Evolutionary conservation across 2,113 vertebrate genomes (phyloP).

Genomic region (Caretta caretta): DNA sequence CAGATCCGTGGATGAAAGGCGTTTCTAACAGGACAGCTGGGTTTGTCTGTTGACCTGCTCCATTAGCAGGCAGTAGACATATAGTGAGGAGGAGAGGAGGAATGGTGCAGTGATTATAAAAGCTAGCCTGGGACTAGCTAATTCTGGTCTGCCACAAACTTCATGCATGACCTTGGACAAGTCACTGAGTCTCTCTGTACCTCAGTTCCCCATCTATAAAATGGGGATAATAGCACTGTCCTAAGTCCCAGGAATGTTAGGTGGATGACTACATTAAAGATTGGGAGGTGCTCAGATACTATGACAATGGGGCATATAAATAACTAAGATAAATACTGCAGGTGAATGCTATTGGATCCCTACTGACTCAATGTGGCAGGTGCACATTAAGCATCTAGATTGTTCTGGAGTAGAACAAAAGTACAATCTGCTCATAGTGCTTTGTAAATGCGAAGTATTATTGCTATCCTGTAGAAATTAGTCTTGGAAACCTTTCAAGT

Average conservation of each 20-base stretch:
- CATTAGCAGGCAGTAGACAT: neutral
- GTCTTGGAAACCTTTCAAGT: neutral
- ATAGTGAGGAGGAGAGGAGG: conserved; percentile 42
- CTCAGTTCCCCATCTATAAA: neutral
- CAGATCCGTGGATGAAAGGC: neutral
- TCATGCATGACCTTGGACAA: neutral
- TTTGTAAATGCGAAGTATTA: neutral
- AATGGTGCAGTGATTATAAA: neutral
- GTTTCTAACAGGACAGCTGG: neutral
- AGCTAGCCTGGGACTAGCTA: neutral
- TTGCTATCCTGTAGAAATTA: neutral
- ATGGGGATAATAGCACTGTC: neutral
- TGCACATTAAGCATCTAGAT: neutral
- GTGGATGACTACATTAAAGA: neutral
- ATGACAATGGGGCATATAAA: neutral
- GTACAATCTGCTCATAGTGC: neutral
- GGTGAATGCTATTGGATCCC: neutral
- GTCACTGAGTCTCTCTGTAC: neutral
- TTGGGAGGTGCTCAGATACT: neutral
- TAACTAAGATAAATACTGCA: neutral
- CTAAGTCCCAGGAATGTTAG: neutral
- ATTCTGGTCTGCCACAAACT: neutral
- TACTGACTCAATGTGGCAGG: neutral
- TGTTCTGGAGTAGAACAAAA: neutral
- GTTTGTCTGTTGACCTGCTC: neutral